phyloP scores from a whole-genome alignment of 2,888 invertebrate species.

The Lamellibrachia columna region DNA sequence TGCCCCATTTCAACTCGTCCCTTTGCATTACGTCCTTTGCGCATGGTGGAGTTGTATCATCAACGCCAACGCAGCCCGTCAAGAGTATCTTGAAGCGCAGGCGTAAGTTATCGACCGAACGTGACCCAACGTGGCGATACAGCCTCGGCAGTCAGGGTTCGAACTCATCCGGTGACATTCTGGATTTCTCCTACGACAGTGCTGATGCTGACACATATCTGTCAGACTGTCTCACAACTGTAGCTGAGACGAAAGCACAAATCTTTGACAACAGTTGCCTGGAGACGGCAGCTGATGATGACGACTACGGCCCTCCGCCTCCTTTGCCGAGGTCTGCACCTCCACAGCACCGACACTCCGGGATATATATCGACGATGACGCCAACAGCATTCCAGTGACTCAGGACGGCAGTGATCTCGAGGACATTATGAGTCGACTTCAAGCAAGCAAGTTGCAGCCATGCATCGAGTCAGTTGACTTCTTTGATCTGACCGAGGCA shows the following conservation, averaged over 20 bases:
- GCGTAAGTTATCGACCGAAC: conserved; percentile 31
- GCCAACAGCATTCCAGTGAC: background rate
- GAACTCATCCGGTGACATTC: conserved; percentile 61
- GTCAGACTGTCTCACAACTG: conserved; percentile 17
- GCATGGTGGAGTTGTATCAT: background rate
- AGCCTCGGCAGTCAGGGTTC: conserved; percentile 59
- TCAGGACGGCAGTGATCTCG: conserved; percentile 18
- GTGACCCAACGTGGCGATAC: conserved; percentile 53
- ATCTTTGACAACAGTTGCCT: conserved; percentile 17
- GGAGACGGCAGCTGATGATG: conserved; percentile 21
- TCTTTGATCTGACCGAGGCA: conserved; percentile 43
- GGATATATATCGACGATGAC: background rate
- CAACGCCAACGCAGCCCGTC: background rate
- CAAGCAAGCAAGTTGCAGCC: conserved; percentile 25
- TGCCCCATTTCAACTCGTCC: background rate
- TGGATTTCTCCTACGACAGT: conserved; percentile 62
- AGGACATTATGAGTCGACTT: conserved; percentile 17
- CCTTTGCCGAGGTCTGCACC: conserved; percentile 25
- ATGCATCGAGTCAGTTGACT: conserved; percentile 23
- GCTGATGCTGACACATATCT: conserved; percentile 47
- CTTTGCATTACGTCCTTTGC: background rate
- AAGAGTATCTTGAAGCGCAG: conserved; percentile 55
- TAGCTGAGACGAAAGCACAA: conserved; percentile 22
- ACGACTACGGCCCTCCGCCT: conserved; percentile 27
- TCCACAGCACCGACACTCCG: conserved; percentile 13